phyloP scores from a whole-genome alignment of 1,140 invertebrate genomes.

The Nasonia vitripennis region DNA sequence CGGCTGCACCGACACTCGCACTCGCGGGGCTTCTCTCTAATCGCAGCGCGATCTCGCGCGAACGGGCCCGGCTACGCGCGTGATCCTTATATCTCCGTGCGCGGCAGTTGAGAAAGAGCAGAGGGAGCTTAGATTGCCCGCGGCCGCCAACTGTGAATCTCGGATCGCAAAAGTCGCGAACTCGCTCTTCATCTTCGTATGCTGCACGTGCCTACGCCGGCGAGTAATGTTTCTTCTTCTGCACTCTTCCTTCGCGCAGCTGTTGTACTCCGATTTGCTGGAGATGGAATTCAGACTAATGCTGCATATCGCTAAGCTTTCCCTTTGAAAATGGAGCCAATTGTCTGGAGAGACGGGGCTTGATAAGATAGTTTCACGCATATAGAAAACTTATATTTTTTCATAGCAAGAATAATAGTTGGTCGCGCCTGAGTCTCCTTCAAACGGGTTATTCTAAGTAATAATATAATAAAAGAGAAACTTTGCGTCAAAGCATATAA shows the following conservation, averaged over 20 bases:
- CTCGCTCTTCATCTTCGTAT: slow-evolving; percentile 50
- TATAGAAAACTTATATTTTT: too few species aligned
- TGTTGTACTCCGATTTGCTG: neutral
- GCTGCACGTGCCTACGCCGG: slow-evolving; percentile 49
- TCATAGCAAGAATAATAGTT: too few species aligned
- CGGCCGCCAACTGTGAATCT: slow-evolving; percentile 45
- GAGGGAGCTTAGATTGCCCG: slow-evolving; percentile 31
- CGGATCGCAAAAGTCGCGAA: slow-evolving; percentile 43
- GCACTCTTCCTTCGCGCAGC: slow-evolving; percentile 31
- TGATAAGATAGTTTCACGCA: too few species aligned
- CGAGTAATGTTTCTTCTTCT: slow-evolving; percentile 53
- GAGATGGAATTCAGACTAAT: too few species aligned
- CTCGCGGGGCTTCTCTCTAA: slow-evolving; percentile 6
- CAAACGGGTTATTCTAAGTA: too few species aligned
- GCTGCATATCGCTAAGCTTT: too few species aligned
- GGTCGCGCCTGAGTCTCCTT: too few species aligned
- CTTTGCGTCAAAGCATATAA: too few species aligned
- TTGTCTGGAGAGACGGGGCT: too few species aligned
- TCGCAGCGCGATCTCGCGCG: neutral
- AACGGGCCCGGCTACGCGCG: neutral
- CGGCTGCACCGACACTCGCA: neutral
- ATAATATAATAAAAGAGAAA: too few species aligned
- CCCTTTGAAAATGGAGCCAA: too few species aligned
- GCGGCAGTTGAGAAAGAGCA: slow-evolving; percentile 8
- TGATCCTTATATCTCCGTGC: neutral